These are phyloP conservation scores for Notolabrus celidotus DNA, from an alignment of 2,797 vertebrate species.

Conservation along the genomic window DNA sequence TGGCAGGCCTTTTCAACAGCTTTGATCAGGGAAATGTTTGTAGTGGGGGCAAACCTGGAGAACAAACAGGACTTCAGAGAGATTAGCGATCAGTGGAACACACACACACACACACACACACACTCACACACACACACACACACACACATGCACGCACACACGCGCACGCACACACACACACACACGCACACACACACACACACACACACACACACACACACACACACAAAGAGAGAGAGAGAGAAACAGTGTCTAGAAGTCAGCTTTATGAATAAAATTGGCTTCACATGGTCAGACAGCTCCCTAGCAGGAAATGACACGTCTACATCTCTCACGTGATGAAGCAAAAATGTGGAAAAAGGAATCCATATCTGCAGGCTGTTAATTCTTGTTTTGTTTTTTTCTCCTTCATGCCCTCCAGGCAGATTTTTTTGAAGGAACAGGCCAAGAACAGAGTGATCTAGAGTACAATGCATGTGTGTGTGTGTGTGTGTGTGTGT, in stretches of 20 bases:
- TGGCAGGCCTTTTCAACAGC: slow-evolving; percentile 83
- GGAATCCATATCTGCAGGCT: slow-evolving; percentile 30
- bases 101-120: slow-evolving; percentile 21
- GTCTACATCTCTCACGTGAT: slow-evolving; percentile 25
- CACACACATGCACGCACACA: neutral
- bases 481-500: neutral
- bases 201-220: neutral
- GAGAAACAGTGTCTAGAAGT: slow-evolving; percentile 36
- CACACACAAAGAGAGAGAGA: no score
- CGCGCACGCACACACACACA: slow-evolving; percentile 16
- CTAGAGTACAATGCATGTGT: slow-evolving; percentile 4
- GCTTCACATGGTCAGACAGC: slow-evolving; percentile 18
- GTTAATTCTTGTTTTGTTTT: slow-evolving; percentile 40
- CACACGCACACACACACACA: slow-evolving; percentile 24
- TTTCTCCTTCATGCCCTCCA: slow-evolving; percentile 45
- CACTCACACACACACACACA: slow-evolving; percentile 24
- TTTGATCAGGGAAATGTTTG: slow-evolving; percentile 89
- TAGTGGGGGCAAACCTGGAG: slow-evolving; percentile 86
- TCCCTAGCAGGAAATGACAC: slow-evolving; percentile 45
- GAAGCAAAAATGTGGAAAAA: slow-evolving; percentile 18
- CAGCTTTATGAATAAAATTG: slow-evolving; percentile 59
- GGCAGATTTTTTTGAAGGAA: slow-evolving; percentile 37
- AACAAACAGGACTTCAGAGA: slow-evolving; percentile 89
- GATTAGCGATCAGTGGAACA: slow-evolving; percentile 79
- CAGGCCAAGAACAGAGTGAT: slow-evolving; percentile 36